phyloP scores from a whole-genome alignment of 2,113 vertebrate species.

The Calidris pygmaea region DNA sequence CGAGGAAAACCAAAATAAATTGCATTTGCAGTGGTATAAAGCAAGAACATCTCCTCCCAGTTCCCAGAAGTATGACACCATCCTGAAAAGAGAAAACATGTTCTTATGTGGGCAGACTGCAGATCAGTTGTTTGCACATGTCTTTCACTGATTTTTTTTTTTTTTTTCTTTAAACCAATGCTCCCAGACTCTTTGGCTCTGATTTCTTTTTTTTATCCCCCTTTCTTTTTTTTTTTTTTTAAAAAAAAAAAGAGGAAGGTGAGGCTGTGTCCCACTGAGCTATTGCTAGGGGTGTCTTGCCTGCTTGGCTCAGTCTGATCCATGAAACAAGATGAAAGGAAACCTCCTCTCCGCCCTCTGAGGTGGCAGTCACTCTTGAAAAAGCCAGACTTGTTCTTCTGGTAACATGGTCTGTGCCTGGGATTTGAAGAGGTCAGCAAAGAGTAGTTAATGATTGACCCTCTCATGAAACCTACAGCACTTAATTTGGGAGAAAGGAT shows the following conservation, averaged over 20 bases:
- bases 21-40: neutral
- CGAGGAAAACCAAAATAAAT: neutral
- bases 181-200: neutral
- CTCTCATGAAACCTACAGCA: neutral
- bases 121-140: conserved; percentile 44
- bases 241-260: neutral
- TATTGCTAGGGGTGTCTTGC: neutral
- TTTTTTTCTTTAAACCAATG: neutral
- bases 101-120: conserved; percentile 47
- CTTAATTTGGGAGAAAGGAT: conserved; percentile 39
- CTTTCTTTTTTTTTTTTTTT: too few species aligned
- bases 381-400: conserved; percentile 19
- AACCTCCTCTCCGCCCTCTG: neutral
- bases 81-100: conserved; percentile 49
- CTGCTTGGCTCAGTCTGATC: neutral
- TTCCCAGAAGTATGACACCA: conserved; percentile 64
- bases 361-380: conserved; percentile 27
- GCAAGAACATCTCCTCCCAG: conserved; percentile 61
- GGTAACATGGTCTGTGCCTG: neutral
- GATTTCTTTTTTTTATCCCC: neutral
- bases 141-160: neutral
- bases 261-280: neutral
- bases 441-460: conserved; percentile 66
- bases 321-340: conserved; percentile 24
- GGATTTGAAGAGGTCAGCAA: conserved; percentile 28